phyloP scores from a whole-genome alignment of 2,888 invertebrate genomes.

The Alloplasta piceator region DNA sequence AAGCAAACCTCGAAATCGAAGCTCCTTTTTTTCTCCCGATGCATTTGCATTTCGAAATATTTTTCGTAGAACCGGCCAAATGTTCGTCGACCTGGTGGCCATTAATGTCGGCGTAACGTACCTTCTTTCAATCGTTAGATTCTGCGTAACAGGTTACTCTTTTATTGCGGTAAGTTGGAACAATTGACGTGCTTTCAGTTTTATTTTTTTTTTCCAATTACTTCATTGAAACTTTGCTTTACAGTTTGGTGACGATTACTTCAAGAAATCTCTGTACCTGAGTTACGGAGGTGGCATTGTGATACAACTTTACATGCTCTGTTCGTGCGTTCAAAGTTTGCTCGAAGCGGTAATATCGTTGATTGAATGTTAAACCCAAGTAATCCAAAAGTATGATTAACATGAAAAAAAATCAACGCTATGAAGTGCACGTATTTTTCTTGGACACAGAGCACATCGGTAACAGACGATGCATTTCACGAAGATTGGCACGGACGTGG shows the following conservation, averaged over 20 bases:
- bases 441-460: slow-evolving; percentile 63
- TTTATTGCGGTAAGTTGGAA: slow-evolving; percentile 64
- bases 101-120: slow-evolving; percentile 69
- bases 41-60: background rate
- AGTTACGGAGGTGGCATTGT: slow-evolving; percentile 62
- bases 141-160: slow-evolving; percentile 70
- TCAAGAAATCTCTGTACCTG: slow-evolving; percentile 51
- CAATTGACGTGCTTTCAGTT: background rate
- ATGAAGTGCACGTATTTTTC: slow-evolving; percentile 6
- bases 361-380: background rate
- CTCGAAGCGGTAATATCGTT: slow-evolving; percentile 69
- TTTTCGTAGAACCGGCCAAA: slow-evolving; percentile 37
- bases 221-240: background rate
- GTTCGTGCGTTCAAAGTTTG: slow-evolving; percentile 69
- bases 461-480: slow-evolving; percentile 68
- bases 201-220: background rate
- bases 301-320: slow-evolving; percentile 70
- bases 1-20: too few species aligned
- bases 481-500: slow-evolving; percentile 65
- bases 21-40: background rate
- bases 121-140: slow-evolving; percentile 68
- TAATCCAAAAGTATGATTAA: background rate
- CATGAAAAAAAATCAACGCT: background rate
- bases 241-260: slow-evolving; percentile 33
- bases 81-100: slow-evolving; percentile 65